Conservation (phyloP, 2,888 invertebrate genomes). For the Candidula unifasciata region DNA sequence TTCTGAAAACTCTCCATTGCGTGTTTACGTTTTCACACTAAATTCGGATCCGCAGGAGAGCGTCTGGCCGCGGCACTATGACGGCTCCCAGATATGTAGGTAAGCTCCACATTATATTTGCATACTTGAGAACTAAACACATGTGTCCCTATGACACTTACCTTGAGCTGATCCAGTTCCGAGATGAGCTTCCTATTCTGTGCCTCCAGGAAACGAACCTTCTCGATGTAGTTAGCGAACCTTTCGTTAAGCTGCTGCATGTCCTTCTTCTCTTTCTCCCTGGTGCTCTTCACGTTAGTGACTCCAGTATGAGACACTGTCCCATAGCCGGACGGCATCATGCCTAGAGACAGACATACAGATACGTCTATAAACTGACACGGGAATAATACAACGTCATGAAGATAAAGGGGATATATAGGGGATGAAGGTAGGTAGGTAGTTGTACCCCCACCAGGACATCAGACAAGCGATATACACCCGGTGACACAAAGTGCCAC, state of each 20-base stretch:
- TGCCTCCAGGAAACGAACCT: slow-evolving; percentile 78
- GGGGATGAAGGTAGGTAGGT: no score
- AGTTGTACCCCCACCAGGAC: no score
- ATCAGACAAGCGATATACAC: no score
- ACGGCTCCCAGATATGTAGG: no score
- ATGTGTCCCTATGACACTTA: neutral
- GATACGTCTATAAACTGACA: slow-evolving; percentile 1
- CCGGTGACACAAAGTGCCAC: no score
- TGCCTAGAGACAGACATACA: slow-evolving; percentile 43
- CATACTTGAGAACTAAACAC: no score
- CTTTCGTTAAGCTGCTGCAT: slow-evolving; percentile 80
- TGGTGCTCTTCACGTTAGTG: slow-evolving; percentile 76
- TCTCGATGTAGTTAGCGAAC: slow-evolving; percentile 80
- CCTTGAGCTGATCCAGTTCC: slow-evolving; percentile 74
- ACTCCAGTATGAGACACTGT: slow-evolving; percentile 74
- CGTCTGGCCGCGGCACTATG: no score
- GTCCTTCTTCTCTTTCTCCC: slow-evolving; percentile 80
- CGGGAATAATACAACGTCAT: neutral
- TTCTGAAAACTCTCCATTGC: no score
- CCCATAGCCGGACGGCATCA: slow-evolving; percentile 66
- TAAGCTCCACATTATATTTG: no score
- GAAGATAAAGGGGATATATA: no score
- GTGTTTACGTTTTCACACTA: no score
- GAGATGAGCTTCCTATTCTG: slow-evolving; percentile 77
- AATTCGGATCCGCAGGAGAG: no score